Percentiles rank a stretch among this genome's conserved stretches.
Evolutionary conservation across 2,888 invertebrate species (phyloP).

Genomic region (Acheta domesticus): DNA sequence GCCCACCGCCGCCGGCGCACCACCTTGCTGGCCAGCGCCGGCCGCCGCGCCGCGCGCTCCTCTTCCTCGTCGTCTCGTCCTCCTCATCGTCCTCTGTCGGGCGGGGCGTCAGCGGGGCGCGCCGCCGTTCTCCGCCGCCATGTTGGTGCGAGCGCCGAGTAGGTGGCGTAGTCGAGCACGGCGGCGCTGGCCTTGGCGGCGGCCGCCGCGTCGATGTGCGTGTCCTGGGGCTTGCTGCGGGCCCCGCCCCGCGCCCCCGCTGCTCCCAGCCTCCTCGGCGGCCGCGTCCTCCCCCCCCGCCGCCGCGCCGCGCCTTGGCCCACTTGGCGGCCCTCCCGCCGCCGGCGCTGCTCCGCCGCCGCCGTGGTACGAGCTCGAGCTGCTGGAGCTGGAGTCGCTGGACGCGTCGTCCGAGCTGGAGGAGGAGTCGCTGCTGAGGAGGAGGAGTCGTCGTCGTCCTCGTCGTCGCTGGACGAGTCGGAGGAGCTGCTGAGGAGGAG

Average conservation of each 20-base stretch:
- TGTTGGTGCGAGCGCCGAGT: too few species aligned
- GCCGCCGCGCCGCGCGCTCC: background rate
- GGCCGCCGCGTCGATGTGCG: too few species aligned
- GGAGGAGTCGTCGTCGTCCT: background rate
- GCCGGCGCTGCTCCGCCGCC: background rate
- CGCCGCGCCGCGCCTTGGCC: background rate
- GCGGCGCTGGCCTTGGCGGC: too few species aligned
- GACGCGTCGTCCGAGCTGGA: background rate
- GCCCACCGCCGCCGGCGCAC: background rate
- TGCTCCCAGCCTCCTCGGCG: background rate
- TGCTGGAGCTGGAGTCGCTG: background rate
- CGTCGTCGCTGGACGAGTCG: constrained; percentile 3
- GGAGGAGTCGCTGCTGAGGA: background rate
- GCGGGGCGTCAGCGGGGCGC: background rate
- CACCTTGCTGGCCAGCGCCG: background rate
- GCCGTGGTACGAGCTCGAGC: background rate
- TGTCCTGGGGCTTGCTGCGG: too few species aligned
- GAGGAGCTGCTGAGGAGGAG: background rate
- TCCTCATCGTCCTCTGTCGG: background rate
- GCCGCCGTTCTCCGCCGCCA: background rate
- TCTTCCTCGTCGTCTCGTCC: background rate
- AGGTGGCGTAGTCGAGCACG: too few species aligned
- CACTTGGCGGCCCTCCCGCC: background rate
- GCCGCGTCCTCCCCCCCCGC: too few species aligned
- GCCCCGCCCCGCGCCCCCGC: too few species aligned